Base-by-base conservation (phyloP, 2,888 invertebrate species). In the Microctonus hyperodae region DNA sequence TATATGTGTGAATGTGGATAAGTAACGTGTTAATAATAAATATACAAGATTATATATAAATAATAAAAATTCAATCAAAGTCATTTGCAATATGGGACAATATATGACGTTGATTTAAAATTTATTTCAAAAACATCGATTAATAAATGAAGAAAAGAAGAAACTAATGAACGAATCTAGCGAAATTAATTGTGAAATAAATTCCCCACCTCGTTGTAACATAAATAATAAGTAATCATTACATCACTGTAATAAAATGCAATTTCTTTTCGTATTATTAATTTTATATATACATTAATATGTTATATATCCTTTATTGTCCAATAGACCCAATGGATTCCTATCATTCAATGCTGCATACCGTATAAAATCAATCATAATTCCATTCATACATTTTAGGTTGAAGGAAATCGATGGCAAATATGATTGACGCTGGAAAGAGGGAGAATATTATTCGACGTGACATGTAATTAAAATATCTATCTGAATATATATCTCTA, bases 231-330 rank as follows among this genome's bases (percentile, higher is more conserved):
- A 57, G 72, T 73, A 71, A 75, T 73, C 72, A n/a, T 77, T 9
- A 77, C 70, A 71, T 77, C 77, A 78, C 77, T 78, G 75, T 79
- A 79, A 79, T 79, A 78, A 79, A 78, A 78, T 74, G 77, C 76
- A 76, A 79, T 72, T 77, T 74, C 75, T 71, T 62, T 22, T 28
- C 44, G 44, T 44, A 44, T 44, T 44, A 44, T 16, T 44, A 44
- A 44, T 44, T 44, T 44, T 1, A 60, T 16, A n/a, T n/a, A n/a
- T n/a, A n/a, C n/a, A n/a, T n/a, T n/a, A n/a, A n/a, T n/a, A n/a
- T n/a, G n/a, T 20, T 16, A 35, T 33, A 22, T 22, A 53, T 55
- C 11, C 20, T 40, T 48, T 13, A 13, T 35, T 20, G 25, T 37
- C 37, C 33, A 16, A n/a, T 20, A 20, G 20, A 22, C 28, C 33